Percentiles rank a stretch among this genome's conserved stretches.
Evolutionary conservation across 2,113 vertebrate genomes (phyloP).

Genomic region (Barnardius zonarius): DNA sequence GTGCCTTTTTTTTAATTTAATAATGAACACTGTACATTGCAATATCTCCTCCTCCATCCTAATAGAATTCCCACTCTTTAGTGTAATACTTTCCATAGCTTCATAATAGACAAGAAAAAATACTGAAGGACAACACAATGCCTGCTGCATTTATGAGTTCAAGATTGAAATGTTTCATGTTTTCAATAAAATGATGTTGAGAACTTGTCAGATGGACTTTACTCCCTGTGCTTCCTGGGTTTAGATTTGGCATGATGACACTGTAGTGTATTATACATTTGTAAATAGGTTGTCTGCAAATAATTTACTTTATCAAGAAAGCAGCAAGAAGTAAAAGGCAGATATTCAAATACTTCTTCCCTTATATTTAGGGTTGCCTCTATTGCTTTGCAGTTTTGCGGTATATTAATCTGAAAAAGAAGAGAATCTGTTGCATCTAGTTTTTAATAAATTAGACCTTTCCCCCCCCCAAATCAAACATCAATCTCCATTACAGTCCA

Average conservation of each 20-base stretch:
- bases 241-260: neutral
- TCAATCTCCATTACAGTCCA: neutral
- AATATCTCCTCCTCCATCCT: neutral
- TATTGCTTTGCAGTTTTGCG: neutral
- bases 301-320: neutral
- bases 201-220: neutral
- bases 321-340: neutral
- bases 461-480: neutral
- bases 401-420: neutral
- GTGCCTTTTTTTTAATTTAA: conserved; percentile 59
- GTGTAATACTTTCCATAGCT: neutral
- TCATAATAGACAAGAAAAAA: neutral
- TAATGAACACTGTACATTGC: neutral
- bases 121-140: neutral
- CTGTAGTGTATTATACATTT: neutral
- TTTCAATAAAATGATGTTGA: neutral
- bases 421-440: neutral
- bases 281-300: neutral
- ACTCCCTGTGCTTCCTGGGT: neutral
- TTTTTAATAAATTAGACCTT: neutral
- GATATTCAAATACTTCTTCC: neutral
- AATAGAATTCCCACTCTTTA: neutral
- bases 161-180: neutral
- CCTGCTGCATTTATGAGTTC: neutral
- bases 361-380: neutral